Conservation (phyloP, 2,113 vertebrate genomes). For the Clarias batrachus region DNA sequence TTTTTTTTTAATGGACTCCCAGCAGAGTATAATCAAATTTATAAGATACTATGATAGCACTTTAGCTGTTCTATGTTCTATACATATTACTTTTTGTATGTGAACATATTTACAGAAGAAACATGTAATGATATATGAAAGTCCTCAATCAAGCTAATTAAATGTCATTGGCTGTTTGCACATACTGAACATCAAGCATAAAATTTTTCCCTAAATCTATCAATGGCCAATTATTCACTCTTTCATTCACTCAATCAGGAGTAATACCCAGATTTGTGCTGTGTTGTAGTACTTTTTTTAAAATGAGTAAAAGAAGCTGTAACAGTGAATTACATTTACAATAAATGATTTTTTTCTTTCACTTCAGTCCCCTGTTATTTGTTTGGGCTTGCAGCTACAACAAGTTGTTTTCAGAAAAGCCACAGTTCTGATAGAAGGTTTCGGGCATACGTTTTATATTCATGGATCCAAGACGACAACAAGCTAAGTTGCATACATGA, state of each 20-base stretch:
- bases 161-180: constrained; percentile 16
- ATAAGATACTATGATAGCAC: too few species aligned
- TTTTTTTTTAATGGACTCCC: too few species aligned
- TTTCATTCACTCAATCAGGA: neutral
- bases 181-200: constrained; percentile 39
- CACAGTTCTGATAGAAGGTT: neutral
- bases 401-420: neutral
- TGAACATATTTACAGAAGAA: neutral
- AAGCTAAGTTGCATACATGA: constrained; percentile 9
- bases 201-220: constrained; percentile 36
- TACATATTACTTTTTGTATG: neutral
- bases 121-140: neutral
- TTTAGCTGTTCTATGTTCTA: neutral
- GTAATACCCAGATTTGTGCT: neutral
- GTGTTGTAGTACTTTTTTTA: neutral
- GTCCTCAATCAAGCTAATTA: constrained; percentile 13
- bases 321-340: neutral
- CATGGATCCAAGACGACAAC: neutral
- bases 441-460: constrained; percentile 2
- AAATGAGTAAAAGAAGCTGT: neutral
- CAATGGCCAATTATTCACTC: constrained; percentile 46
- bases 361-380: neutral
- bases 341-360: neutral
- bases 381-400: constrained; percentile 14
- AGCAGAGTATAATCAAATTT: too few species aligned